These are phyloP conservation scores for Heliothis peltigera DNA, from an alignment of 2,888 invertebrate genomes.

Conservation along the genomic window DNA sequence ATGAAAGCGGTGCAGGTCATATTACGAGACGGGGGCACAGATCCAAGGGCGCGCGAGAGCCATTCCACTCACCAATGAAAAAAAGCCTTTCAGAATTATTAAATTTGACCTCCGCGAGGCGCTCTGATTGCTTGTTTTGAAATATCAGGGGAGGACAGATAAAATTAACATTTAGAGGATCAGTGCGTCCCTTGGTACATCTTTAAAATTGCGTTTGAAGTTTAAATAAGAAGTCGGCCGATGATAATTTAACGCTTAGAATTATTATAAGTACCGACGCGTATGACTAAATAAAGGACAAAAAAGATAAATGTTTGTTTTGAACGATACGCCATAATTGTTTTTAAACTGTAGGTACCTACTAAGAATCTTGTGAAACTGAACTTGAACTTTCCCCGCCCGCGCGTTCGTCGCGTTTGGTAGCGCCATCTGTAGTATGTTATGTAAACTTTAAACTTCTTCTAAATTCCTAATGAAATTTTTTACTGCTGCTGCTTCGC, in stretches of 20 bases:
- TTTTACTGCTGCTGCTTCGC: no score
- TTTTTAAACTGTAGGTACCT: constrained; percentile 40
- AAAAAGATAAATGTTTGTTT: background rate
- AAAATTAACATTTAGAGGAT: constrained; percentile 58
- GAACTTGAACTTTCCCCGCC: constrained; percentile 42
- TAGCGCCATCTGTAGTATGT: constrained; percentile 34
- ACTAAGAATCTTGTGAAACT: constrained; percentile 20
- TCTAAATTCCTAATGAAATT: background rate
- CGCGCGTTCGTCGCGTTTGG: constrained; percentile 12
- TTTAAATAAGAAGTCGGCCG: constrained; percentile 31
- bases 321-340: background rate
- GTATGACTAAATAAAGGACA: background rate
- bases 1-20: constrained; percentile 44
- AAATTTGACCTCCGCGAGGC: constrained; percentile 47
- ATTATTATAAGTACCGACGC: background rate
- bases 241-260: constrained; percentile 6
- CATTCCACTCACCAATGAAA: constrained; percentile 34
- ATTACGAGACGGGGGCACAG: constrained; percentile 49
- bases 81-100: constrained; percentile 50
- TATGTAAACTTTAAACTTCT: constrained; percentile 6
- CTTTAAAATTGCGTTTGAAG: constrained; percentile 41
- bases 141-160: constrained; percentile 48
- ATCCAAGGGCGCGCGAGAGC: constrained; percentile 38
- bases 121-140: constrained; percentile 54
- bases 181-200: constrained; percentile 46